phyloP scores from a whole-genome alignment of 2,113 vertebrate species.

The Axis porcinus region DNA sequence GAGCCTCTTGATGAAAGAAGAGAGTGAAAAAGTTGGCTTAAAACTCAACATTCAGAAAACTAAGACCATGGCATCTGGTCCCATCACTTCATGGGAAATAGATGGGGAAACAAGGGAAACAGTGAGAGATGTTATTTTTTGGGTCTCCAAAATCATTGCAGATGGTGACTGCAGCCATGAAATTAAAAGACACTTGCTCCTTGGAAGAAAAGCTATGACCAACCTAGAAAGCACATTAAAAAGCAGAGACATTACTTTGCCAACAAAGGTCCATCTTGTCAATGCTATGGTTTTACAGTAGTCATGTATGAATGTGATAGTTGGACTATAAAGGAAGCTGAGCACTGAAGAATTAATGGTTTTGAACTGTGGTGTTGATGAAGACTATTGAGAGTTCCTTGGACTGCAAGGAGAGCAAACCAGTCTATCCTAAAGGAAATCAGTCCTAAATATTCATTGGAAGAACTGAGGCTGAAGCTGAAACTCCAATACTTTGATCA shows the following conservation, averaged over 20 bases:
- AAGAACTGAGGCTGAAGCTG: background rate
- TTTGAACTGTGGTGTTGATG: background rate
- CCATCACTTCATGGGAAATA: background rate
- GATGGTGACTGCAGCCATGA: background rate
- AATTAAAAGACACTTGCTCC: background rate
- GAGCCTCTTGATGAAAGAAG: background rate
- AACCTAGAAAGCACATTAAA: background rate
- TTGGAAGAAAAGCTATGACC: background rate
- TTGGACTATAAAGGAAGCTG: background rate
- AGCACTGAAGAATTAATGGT: accelerated
- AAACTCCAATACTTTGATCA: background rate
- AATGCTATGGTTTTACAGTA: background rate
- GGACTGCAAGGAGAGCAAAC: background rate
- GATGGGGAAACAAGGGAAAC: background rate
- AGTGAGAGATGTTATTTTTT: background rate
- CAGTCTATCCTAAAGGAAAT: background rate
- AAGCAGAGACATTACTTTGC: background rate
- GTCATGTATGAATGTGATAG: background rate
- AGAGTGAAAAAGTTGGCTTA: background rate
- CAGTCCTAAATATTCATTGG: background rate
- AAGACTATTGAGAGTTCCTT: background rate
- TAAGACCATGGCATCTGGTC: background rate
- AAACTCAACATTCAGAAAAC: background rate
- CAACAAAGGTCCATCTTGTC: background rate
- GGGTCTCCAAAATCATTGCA: background rate